Percentiles rank a stretch among this genome's conserved stretches.
Evolutionary conservation across 1,140 invertebrate species (phyloP).

Genomic region (Drosophila santomea): DNA sequence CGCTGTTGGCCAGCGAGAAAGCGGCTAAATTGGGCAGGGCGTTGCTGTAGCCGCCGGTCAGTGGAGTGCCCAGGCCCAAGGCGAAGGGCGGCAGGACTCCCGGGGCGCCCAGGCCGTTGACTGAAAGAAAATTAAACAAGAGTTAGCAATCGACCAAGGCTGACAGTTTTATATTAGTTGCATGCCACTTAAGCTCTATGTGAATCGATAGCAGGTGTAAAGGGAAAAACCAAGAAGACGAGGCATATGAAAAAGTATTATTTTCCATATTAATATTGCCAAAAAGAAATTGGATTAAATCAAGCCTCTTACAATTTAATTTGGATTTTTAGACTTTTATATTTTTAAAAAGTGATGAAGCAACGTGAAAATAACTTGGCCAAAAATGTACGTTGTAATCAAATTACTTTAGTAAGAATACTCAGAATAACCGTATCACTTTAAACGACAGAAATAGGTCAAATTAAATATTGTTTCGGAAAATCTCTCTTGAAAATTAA

Average conservation of each 20-base stretch:
- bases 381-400: neutral
- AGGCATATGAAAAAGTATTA: slow-evolving; percentile 6
- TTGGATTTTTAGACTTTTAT: neutral
- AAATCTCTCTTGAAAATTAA: neutral
- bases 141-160: slow-evolving; percentile 15
- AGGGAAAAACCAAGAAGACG: slow-evolving; percentile 49
- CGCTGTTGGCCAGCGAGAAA: slow-evolving; percentile 88
- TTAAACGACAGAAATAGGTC: neutral
- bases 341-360: neutral
- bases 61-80: slow-evolving; percentile 87
- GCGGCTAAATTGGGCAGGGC: slow-evolving; percentile 90
- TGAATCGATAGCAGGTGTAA: slow-evolving; percentile 77
- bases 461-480: neutral
- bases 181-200: slow-evolving; percentile 66
- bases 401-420: neutral
- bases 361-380: neutral
- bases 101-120: slow-evolving; percentile 88
- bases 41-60: slow-evolving; percentile 89
- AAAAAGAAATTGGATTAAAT: neutral
- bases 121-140: slow-evolving; percentile 46
- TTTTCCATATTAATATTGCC: neutral
- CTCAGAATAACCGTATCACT: neutral
- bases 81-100: slow-evolving; percentile 94
- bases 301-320: neutral
- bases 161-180: slow-evolving; percentile 25